Conservation (phyloP, 2,113 vertebrate genomes). For the Xiphorhynchus elegans region DNA sequence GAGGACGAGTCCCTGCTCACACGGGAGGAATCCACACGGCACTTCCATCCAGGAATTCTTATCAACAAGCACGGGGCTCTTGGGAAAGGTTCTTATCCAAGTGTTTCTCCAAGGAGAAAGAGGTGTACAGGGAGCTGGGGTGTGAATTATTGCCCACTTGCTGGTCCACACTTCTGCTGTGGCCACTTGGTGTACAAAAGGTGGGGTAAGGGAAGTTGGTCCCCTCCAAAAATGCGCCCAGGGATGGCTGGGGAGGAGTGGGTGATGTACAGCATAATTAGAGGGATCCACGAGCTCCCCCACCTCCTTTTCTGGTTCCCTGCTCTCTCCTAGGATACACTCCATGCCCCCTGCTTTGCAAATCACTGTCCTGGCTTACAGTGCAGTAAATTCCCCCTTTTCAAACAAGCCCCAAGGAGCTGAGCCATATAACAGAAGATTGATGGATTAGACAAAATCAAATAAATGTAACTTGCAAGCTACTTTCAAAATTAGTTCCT, state of each 20-base stretch:
- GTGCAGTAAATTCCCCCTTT: constrained; percentile 30
- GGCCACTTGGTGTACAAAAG: rapidly evolving
- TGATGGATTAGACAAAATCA: background rate
- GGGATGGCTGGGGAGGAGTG: background rate
- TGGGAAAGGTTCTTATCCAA: background rate
- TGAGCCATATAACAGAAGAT: background rate
- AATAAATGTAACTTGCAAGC: background rate
- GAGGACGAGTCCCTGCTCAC: background rate
- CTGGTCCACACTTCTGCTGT: background rate
- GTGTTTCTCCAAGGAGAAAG: background rate
- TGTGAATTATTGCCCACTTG: background rate
- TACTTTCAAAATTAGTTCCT: background rate
- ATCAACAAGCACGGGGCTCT: background rate
- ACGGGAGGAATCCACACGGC: rapidly evolving
- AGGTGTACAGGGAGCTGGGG: background rate
- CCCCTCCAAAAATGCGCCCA: background rate
- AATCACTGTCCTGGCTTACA: background rate
- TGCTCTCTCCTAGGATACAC: constrained; percentile 35
- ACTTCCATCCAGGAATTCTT: background rate
- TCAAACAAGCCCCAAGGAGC: background rate
- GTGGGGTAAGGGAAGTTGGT: background rate
- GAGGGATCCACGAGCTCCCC: background rate
- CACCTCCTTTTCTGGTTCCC: background rate
- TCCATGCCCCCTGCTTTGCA: background rate
- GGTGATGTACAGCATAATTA: background rate